Evolutionary conservation across 2,888 invertebrate species (phyloP).

Genomic region (Hydroisotoma schaefferi): DNA sequence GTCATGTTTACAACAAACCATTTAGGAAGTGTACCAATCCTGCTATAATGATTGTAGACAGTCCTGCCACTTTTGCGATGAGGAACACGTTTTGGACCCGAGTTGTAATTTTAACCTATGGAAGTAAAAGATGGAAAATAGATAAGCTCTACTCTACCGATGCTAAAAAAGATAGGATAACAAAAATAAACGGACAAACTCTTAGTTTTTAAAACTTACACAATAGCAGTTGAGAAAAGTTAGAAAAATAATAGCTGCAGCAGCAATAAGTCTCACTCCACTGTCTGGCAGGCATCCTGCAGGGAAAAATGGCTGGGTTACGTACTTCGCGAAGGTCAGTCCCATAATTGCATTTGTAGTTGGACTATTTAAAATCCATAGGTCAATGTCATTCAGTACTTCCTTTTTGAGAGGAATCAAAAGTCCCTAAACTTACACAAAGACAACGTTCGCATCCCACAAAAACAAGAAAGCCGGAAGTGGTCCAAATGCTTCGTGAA

Average conservation of each 20-base stretch:
- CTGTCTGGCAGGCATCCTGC: conserved; percentile 64
- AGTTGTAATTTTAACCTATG: conserved; percentile 65
- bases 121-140: neutral
- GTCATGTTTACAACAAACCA: conserved; percentile 55
- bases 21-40: conserved; percentile 70
- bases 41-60: conserved; percentile 75
- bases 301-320: conserved; percentile 81
- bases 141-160: no score
- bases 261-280: conserved; percentile 71
- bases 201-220: conserved; percentile 50
- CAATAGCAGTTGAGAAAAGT: conserved; percentile 86
- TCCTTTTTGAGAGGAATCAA: neutral
- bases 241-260: conserved; percentile 72
- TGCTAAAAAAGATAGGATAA: no score
- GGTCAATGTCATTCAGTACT: neutral
- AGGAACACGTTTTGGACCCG: conserved; percentile 88
- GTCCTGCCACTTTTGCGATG: conserved; percentile 82
- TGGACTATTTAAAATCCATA: conserved; percentile 55
- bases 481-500: conserved; percentile 72
- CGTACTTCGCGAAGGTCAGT: conserved; percentile 88
- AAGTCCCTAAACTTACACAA: conserved; percentile 58
- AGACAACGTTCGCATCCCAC: conserved; percentile 70
- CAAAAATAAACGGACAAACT: no score
- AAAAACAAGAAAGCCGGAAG: conserved; percentile 71
- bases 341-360: conserved; percentile 96